These are phyloP conservation scores for Willisornis vidua DNA, from an alignment of 2,113 vertebrate species.

Conservation along the genomic window DNA sequence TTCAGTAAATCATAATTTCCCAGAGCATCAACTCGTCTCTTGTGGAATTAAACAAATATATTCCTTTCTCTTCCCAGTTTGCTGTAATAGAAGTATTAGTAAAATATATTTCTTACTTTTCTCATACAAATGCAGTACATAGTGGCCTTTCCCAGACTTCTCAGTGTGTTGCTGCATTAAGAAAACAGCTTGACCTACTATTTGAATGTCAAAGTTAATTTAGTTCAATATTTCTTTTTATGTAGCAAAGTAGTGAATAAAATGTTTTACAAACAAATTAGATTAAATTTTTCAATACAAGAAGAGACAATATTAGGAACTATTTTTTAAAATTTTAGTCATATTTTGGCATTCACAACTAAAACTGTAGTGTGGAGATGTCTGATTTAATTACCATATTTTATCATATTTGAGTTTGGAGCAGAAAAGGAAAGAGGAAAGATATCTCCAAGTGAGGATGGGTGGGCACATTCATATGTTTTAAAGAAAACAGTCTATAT, in stretches of 20 bases:
- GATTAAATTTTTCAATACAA: background rate
- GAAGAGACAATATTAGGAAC: background rate
- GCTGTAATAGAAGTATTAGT: background rate
- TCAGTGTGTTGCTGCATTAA: background rate
- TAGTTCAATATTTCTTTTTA: background rate
- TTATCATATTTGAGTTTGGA: background rate
- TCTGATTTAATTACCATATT: background rate
- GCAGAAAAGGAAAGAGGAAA: background rate
- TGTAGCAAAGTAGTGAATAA: background rate
- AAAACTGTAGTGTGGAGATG: background rate
- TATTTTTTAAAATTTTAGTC: background rate
- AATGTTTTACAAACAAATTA: background rate
- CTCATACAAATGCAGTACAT: background rate
- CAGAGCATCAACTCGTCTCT: background rate
- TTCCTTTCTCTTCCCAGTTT: background rate
- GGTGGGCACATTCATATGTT: rapidly evolving
- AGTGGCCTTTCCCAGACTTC: background rate
- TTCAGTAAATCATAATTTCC: background rate
- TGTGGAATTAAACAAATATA: background rate
- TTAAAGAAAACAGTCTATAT: background rate
- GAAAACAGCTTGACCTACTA: background rate
- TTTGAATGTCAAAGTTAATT: background rate
- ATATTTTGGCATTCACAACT: background rate
- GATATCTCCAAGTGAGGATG: background rate
- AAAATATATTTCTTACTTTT: background rate